Evolutionary conservation across 2,113 vertebrate genomes (phyloP).

Genomic region (Engystomops pustulosus): DNA sequence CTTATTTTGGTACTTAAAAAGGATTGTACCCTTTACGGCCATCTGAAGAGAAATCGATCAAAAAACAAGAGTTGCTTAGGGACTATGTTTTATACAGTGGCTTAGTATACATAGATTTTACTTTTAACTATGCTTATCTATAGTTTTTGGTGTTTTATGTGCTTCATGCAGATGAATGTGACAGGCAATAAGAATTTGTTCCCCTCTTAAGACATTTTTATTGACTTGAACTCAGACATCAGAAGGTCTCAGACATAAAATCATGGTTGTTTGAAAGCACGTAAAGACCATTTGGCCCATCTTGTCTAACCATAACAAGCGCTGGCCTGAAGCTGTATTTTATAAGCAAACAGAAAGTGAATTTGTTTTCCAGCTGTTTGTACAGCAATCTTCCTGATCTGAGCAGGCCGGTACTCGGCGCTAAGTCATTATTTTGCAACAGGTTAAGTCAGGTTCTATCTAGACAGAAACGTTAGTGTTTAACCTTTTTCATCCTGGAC

Average conservation of each 20-base stretch:
- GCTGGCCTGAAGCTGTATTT: slow-evolving; percentile 42
- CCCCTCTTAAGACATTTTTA: slow-evolving; percentile 32
- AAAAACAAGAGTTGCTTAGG: not conserved
- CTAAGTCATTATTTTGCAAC: slow-evolving; percentile 39
- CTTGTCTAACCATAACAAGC: slow-evolving; percentile 40
- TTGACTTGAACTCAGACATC: slow-evolving; percentile 41
- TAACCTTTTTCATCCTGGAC: slow-evolving; percentile 17
- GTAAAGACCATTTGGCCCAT: slow-evolving; percentile 44
- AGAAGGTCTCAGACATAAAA: slow-evolving; percentile 45
- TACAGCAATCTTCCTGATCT: slow-evolving; percentile 33
- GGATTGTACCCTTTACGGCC: not conserved
- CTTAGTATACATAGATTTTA: not conserved
- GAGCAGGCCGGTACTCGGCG: slow-evolving; percentile 31
- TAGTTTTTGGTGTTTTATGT: slow-evolving; percentile 1
- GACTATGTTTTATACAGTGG: not conserved
- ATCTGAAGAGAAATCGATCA: not conserved
- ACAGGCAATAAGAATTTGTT: slow-evolving; percentile 25
- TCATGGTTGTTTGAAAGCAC: slow-evolving; percentile 40
- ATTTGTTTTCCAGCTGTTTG: slow-evolving; percentile 45
- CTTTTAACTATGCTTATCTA: not conserved
- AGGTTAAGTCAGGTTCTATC: slow-evolving; percentile 45
- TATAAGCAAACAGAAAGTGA: slow-evolving; percentile 50
- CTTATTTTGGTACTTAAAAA: no score
- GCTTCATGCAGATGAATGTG: not conserved
- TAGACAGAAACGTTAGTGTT: slow-evolving; percentile 11